phyloP scores from a whole-genome alignment of 2,113 vertebrate genomes.

The Prunella himalayana region DNA sequence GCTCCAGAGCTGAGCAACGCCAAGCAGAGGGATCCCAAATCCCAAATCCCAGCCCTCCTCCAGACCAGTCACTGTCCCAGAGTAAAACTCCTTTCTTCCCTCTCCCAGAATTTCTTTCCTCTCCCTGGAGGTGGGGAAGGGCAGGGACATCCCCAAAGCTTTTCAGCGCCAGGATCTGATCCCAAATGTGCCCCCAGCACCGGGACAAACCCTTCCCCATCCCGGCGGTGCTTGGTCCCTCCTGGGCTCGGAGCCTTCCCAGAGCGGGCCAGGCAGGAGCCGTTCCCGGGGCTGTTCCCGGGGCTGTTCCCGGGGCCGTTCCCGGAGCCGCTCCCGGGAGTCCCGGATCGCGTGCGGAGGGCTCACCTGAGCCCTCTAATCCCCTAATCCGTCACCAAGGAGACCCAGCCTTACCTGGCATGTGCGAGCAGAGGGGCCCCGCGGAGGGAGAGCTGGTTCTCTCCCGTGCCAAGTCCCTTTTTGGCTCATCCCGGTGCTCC shows the following conservation, averaged over 20 bases:
- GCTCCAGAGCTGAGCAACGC: neutral
- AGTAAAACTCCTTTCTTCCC: neutral
- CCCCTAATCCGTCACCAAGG: constrained; percentile 49
- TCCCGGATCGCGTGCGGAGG: neutral
- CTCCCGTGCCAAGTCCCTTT: neutral
- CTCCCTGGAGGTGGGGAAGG: neutral
- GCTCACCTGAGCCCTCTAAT: constrained; percentile 34
- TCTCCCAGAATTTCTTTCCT: neutral
- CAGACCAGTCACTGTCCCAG: neutral
- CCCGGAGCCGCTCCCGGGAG: neutral
- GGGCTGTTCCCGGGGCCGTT: neutral
- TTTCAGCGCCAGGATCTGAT: neutral
- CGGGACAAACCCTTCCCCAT: accelerated
- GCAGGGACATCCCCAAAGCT: neutral
- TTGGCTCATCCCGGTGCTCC: neutral
- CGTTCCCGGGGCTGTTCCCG: neutral
- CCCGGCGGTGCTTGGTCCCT: accelerated
- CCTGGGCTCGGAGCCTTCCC: neutral
- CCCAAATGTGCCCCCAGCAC: accelerated
- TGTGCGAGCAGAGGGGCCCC: neutral
- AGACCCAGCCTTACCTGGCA: neutral
- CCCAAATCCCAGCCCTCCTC: neutral
- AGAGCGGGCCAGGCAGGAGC: accelerated
- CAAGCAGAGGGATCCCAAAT: neutral
- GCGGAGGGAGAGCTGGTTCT: accelerated